Base-by-base conservation (phyloP, 2,797 vertebrate genomes). In the Poecilia picta region DNA sequence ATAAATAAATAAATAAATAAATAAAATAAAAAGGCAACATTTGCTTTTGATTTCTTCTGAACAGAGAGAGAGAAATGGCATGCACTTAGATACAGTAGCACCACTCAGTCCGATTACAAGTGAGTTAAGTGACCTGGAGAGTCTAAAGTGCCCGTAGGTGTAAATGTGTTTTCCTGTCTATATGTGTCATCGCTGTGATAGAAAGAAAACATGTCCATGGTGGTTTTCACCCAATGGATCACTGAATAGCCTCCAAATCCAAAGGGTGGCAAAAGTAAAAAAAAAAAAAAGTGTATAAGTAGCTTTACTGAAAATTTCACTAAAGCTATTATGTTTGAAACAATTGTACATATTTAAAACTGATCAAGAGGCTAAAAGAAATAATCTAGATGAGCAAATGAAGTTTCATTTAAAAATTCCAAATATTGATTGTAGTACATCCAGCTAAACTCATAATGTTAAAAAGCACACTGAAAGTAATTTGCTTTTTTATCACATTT, bases 111-210 rank as follows among this genome's bases (percentile, higher is more conserved):
- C 45, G 76, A 68, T 82, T 74, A 81, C 77, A 33, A 51, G 73
- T 39, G 76, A 73, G 82, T 81, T 78, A 71, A 79, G 72, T 76
- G 72, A 79, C 74, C 72, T 79, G 71, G 77, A 82, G 59, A 74
- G 71, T 84, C 66, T 72, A 25, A 79, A 87, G 74, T 81, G 75
- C 75, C 72, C 31, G 64, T 76, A 81, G 79, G 87, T 90, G 86
- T 85, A 64, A 89, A 86, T 77, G 77, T 85, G 84, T 81, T 78
- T 75, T 36, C 83, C 76, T 85, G 76, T 82, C 83, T 79, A 57
- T 81, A 83, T 46, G 84, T 83, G 87, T 84, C 87, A 77, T 74
- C 47, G 36, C 81, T 71, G 33, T 78, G 80, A 84, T 31, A 75
- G 55, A 80, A 72, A 80, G 74, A 57, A 28, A 75, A 79, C 73